Base-by-base conservation (phyloP, 2,797 vertebrate genomes). In the Epinephelus coioides region DNA sequence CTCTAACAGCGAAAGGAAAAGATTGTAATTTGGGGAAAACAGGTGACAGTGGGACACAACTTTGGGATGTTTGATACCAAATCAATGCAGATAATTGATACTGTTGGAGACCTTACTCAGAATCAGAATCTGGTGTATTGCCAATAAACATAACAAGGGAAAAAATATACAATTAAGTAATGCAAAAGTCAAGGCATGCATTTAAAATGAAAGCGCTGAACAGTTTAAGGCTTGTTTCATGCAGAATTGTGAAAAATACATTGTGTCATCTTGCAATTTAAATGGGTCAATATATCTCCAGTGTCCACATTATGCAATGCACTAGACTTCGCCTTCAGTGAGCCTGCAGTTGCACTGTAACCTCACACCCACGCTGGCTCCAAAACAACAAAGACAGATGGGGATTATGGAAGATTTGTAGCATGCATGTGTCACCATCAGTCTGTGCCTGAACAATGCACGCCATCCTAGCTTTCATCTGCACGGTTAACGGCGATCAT, bases 341-440 rank as follows among this genome's bases (percentile, higher is more conserved):
- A 74, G 27, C 15, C 67, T 62, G 50, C 12, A 67, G 55, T 55
- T 77, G 61, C 34, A 73, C 5, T 60, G 67, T 44, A 50, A 47
- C 34, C 81, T 43, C 44, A 77, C 64, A 65, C 46, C 60, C 60
- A 78, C 67, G 5, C 54, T 59, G 65, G 5, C 38, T 61, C 54
- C 61, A 53, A 30, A 34, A 82, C 73, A 73, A 83, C 72, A 84
- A 61, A 78, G 69, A 30, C 81, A 76, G 69, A 73, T 13, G 56
- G 54, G 75, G 86, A 91, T 91, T 87, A 90, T 69, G 13, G 21
- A 49, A 75, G 85, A 79, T 90, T 75, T 73, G 11, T 9, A 40
- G 67, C 73, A 38, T 66, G 72, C 72, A 50, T 56, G 34, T 74
- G 23, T 57, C 44, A 49, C 43, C 69, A 34, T 60, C 50, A 62